Evolutionary conservation across 2,797 vertebrate genomes (phyloP).

Genomic region (Gambusia yucatana): DNA sequence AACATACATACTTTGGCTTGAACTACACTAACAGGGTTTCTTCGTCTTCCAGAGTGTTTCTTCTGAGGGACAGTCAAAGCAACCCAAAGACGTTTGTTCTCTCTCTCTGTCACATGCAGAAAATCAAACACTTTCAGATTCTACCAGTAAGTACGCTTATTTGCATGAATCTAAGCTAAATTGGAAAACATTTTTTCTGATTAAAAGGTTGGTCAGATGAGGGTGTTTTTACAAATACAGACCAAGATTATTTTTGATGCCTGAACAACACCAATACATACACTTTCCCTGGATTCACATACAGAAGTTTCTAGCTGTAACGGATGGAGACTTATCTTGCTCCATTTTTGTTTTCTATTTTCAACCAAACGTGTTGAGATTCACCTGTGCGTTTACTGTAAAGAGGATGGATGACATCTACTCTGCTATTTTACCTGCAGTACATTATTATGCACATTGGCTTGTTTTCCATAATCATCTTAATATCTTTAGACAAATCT

Average conservation of each 20-base stretch:
- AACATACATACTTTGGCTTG: background rate
- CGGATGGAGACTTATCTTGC: too few relatives aligned
- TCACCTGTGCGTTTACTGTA: background rate
- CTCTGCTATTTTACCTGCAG: background rate
- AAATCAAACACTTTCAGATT: constrained; percentile 98
- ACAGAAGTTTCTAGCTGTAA: background rate
- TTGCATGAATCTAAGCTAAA: background rate
- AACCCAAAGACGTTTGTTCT: constrained; percentile 96
- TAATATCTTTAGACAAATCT: background rate
- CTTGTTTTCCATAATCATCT: background rate
- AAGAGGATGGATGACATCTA: background rate
- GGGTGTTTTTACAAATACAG: background rate
- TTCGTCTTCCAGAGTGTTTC: constrained; percentile 89
- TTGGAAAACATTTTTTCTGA: background rate
- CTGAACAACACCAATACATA: background rate
- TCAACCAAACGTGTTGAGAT: too few relatives aligned
- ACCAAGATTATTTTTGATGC: background rate
- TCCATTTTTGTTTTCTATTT: too few relatives aligned
- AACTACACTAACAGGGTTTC: background rate
- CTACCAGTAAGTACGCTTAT: constrained; percentile 88
- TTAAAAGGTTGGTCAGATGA: background rate
- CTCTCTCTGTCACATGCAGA: constrained; percentile 93
- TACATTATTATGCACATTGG: background rate
- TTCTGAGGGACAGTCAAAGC: constrained; percentile 97
- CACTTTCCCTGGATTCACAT: background rate